Base-by-base conservation (phyloP, 2,113 vertebrate genomes). In the Sisor rabdophorus region DNA sequence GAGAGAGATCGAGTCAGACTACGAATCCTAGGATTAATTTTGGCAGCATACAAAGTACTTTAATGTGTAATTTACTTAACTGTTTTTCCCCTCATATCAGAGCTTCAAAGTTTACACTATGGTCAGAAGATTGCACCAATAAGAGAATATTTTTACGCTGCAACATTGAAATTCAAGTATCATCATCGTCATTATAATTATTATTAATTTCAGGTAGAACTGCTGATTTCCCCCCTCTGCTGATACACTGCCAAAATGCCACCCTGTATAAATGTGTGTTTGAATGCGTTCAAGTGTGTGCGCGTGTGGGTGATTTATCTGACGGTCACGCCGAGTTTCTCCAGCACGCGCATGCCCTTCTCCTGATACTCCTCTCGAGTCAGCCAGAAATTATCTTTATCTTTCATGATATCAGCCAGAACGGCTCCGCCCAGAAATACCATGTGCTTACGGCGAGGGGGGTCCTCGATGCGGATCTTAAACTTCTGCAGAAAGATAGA, bases 381-480 rank as follows among this genome's bases (percentile, higher is more conserved):
- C 93, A 97, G 91, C 95, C 95, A 97, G 88, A 97, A 96, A 92
- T 95, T 96, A 90, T 97, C 95, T 90, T 96, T 97, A 91, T 97
- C 95, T 86, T 97, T 97, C 95, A 97, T 97, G 92, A 97, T 97
- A 85, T 97, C 95, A 0, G 95, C 95, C 50, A 97, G 90, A 59
- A 97, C 95, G 0, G 95, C 95, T 0, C 95, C 95, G 0, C 95
- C 95, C 85, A 97, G 85, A 82, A 96, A 97, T 73, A 97, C 95
- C 95, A 97, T 96, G 91, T 97, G 95, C 88, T 97, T 96, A 79
- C 95, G 91, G 65, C 95, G 94, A 12, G 95, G 95, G 2, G 95
- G 95, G 70, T 96, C 95, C 83, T 97, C 95, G 0, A 96, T 97
- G n/a, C 95, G 89, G 85, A 97, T 97, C 91, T 96, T 97, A 82